Base-by-base conservation (phyloP, 2,113 vertebrate species). In the Drymodes brunneopygia region DNA sequence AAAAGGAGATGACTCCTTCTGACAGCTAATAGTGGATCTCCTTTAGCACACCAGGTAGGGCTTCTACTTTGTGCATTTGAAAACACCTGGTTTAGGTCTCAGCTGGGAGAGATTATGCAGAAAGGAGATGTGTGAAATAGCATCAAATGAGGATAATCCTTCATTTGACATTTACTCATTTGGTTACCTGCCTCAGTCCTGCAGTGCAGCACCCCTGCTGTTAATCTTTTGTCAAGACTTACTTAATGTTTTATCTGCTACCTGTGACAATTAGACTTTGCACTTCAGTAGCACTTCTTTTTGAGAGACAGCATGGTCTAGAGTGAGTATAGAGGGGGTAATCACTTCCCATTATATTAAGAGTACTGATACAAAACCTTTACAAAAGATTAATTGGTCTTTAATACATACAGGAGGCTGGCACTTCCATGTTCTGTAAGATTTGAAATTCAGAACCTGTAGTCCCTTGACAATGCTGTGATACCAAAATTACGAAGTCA, bases 151-250 rank as follows among this genome's bases (percentile, higher is more conserved):
- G 75, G 67, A 88, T 96, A 96, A 94, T 94, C 94, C 90, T 96
- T 94, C 92, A 95, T 96, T 94, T 97, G 82, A 90, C 82, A 90
- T 96, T 93, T 95, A 94, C 88, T 94, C 93, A 92, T 96, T 96
- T 96, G 93, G 93, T 95, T 95, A 96, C 93, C 88, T 94, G 90
- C 90, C 44, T 95, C 80, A 72, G 82, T 92, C 75, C 71, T 90
- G 92, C 92, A 77, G 81, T 85, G 89, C 50, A 92, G 94, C 78
- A 93, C 92, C 75, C 92, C 93, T 93, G 82, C 93, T 94, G 96
- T 96, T 96, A 93, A 93, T 96, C 88, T 91, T 96, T 95, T 96
- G 90, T 96, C 90, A 95, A 93, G 94, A 90, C 5, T 23, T 95
- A 83, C 94, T 96, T 96, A 94, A 81, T 94, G 80, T 95, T 95